Conservation (phyloP, 2,888 invertebrate species). For the Chymomyza amoena region DNA sequence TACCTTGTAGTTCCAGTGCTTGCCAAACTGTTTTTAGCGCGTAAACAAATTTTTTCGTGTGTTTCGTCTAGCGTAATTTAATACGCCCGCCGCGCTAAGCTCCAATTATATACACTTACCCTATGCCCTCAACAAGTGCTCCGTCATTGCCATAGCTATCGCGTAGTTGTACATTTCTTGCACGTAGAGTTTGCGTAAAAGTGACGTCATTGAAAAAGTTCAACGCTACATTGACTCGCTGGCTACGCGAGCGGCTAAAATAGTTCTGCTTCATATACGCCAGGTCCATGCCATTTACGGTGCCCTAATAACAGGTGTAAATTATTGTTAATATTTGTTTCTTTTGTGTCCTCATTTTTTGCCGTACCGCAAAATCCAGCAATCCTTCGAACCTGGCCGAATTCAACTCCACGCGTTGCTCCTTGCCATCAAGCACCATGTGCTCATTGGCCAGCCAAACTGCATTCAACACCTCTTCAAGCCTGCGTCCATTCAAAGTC, state of each 20-base stretch:
- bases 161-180: conserved; percentile 64
- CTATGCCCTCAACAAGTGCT: conserved; percentile 59
- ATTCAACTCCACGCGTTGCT: conserved; percentile 44
- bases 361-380: conserved; percentile 65
- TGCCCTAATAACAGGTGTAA: conserved; percentile 76
- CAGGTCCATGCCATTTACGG: conserved; percentile 79
- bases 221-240: conserved; percentile 78
- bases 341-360: not conserved
- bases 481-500: conserved; percentile 76
- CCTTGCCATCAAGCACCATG: conserved; percentile 46
- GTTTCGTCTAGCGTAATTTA: conserved; percentile 49
- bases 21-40: conserved; percentile 60
- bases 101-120: conserved; percentile 60
- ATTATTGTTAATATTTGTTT: not conserved
- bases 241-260: conserved; percentile 80
- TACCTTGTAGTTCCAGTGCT: conserved; percentile 39
- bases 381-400: conserved; percentile 66
- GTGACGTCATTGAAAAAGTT: conserved; percentile 77
- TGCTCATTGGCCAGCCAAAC: conserved; percentile 80
- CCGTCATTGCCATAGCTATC: conserved; percentile 55
- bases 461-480: conserved; percentile 74
- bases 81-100: conserved; percentile 16
- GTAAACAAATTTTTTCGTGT: conserved; percentile 54
- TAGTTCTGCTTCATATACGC: conserved; percentile 79
- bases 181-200: conserved; percentile 60